Percentiles rank a stretch among this genome's conserved stretches.
Evolutionary conservation across 2,888 invertebrate species (phyloP).

Genomic region (Nomada ferruginata): DNA sequence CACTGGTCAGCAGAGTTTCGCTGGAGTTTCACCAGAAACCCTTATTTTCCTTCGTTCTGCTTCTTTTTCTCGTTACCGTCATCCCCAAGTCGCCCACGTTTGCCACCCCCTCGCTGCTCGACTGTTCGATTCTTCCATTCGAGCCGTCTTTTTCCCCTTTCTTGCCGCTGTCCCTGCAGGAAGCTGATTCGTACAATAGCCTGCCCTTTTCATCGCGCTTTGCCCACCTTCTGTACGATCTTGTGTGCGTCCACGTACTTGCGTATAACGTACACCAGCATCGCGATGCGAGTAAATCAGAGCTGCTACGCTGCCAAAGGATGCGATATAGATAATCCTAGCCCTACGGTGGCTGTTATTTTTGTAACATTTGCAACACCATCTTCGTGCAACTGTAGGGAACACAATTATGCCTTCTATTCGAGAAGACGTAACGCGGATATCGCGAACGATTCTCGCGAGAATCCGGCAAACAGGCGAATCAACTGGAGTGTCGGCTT

Average conservation of each 20-base stretch:
- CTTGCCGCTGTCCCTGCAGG: slow-evolving; percentile 47
- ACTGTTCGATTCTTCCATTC: slow-evolving; percentile 43
- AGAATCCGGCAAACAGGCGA: not conserved
- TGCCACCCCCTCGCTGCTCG: not conserved
- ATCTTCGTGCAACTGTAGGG: too few species aligned
- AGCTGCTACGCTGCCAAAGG: slow-evolving; percentile 21
- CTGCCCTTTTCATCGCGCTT: slow-evolving; percentile 36
- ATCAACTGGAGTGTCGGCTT: not conserved
- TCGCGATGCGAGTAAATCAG: slow-evolving; percentile 1
- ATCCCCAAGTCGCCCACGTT: slow-evolving; percentile 4
- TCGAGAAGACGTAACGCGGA: too few species aligned
- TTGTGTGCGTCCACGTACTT: not conserved
- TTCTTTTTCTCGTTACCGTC: slow-evolving; percentile 46
- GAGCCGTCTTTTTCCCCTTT: slow-evolving; percentile 49
- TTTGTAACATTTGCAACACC: not conserved
- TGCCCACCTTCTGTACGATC: not conserved
- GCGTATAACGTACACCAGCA: not conserved
- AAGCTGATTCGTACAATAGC: slow-evolving; percentile 64
- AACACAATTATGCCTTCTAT: too few species aligned
- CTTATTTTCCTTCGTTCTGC: slow-evolving; percentile 43
- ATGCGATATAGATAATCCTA: not conserved
- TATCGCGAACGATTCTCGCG: too few species aligned
- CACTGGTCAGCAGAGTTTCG: slow-evolving; percentile 63
- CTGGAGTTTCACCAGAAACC: slow-evolving; percentile 4
- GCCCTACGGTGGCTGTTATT: not conserved